Percentiles rank a stretch among this genome's conserved stretches.
Evolutionary conservation across 2,888 invertebrate genomes (phyloP).

Genomic region (Pheosia gnoma): DNA sequence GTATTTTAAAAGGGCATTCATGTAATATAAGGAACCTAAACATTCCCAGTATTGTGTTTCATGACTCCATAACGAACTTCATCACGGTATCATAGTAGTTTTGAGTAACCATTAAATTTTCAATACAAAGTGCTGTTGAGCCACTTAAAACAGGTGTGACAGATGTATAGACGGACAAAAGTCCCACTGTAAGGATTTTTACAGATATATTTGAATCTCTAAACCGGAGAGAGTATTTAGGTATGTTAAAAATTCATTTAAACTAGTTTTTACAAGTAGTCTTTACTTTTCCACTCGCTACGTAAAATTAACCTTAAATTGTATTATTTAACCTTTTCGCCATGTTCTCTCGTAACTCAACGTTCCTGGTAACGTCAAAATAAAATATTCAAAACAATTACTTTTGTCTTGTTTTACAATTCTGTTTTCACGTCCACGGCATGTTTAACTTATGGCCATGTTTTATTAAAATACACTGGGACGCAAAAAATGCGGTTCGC

Average conservation of each 20-base stretch:
- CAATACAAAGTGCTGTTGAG: constrained; percentile 23
- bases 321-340: constrained; percentile 9
- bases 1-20: no score
- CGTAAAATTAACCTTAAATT: constrained; percentile 6
- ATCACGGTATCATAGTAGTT: constrained; percentile 14
- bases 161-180: no score
- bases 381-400: constrained; percentile 27
- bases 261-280: not conserved
- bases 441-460: constrained; percentile 13
- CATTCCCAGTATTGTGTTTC: not conserved
- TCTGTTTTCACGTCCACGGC: constrained; percentile 20
- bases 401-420: constrained; percentile 32
- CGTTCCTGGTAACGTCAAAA: constrained; percentile 7
- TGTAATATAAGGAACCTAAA: no score
- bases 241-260: no score
- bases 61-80: constrained; percentile 23
- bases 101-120: constrained; percentile 6
- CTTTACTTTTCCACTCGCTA: constrained; percentile 8
- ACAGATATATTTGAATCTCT: no score
- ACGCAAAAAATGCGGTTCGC: no score
- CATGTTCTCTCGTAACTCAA: constrained; percentile 14
- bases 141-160: no score
- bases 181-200: not conserved
- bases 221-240: no score
- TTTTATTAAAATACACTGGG: constrained; percentile 14